phyloP scores from a whole-genome alignment of 2,113 vertebrate genomes.

The Tichodroma muraria region DNA sequence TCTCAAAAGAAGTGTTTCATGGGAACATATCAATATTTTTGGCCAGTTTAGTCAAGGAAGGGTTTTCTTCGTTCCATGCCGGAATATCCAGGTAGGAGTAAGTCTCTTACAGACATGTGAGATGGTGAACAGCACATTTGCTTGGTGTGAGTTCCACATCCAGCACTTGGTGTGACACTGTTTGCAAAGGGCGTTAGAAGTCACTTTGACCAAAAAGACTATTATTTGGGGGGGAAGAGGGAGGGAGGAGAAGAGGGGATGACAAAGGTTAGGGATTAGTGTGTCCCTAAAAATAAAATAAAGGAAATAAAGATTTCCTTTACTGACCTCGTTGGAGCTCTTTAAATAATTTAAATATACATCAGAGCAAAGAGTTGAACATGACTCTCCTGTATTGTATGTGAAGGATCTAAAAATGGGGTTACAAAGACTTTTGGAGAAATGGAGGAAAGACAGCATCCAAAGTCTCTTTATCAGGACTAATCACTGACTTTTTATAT shows the following conservation, averaged over 20 bases:
- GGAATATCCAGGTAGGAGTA: background rate
- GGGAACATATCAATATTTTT: background rate
- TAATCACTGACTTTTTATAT: background rate
- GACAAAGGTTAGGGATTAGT: background rate
- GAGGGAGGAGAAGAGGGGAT: background rate
- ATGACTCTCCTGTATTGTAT: background rate
- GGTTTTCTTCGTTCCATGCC: background rate
- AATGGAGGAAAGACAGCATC: background rate
- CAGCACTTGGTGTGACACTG: background rate
- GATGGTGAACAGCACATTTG: background rate
- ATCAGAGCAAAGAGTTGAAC: background rate
- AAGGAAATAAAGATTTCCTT: background rate
- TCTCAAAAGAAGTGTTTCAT: background rate
- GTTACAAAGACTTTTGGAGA: background rate
- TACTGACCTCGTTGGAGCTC: background rate
- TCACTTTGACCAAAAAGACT: background rate
- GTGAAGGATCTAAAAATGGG: background rate
- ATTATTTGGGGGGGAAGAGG: background rate
- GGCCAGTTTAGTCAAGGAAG: background rate
- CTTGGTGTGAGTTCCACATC: background rate
- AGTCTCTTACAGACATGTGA: background rate
- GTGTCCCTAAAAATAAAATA: too few species aligned
- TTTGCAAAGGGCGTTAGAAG: background rate
- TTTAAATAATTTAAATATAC: background rate
- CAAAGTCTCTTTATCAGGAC: background rate